Conservation (phyloP, 2,113 vertebrate genomes). For the Serranochromis macrocephalus region DNA sequence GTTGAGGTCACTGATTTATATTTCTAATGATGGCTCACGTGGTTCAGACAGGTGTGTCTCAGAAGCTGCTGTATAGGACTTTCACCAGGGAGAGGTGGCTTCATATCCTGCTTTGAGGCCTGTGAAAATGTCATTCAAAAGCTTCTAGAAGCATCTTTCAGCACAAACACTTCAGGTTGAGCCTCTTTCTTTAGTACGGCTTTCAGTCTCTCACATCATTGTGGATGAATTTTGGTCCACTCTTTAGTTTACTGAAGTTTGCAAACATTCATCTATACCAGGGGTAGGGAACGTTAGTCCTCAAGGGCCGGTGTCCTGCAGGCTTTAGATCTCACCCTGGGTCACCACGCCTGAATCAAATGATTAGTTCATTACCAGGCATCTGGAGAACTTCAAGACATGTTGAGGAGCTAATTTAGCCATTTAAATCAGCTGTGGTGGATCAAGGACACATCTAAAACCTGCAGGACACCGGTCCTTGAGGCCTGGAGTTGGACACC, state of each 20-base stretch:
- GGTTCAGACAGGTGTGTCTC: not conserved
- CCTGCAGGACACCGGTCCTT: fast-evolving
- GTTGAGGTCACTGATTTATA: not conserved
- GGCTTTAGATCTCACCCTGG: not conserved
- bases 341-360: not conserved
- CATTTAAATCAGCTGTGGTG: not conserved
- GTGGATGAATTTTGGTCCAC: not conserved
- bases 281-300: not conserved
- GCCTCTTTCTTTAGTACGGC: not conserved
- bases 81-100: not conserved
- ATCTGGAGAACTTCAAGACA: not conserved
- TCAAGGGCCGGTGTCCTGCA: not conserved
- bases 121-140: not conserved
- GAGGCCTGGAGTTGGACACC: not conserved
- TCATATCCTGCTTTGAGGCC: not conserved
- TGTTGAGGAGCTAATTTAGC: fast-evolving
- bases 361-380: fast-evolving
- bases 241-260: not conserved
- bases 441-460: not conserved
- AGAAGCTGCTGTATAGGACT: not conserved
- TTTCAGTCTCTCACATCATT: not conserved
- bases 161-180: not conserved
- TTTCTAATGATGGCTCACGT: not conserved
- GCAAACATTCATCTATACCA: not conserved
- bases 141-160: not conserved